A percentile compares a stretch with the other conserved stretches of the same genome.
These are phyloP conservation scores for Donacobius atricapilla DNA, from an alignment of 2,113 vertebrate species.

Conservation along the genomic window DNA sequence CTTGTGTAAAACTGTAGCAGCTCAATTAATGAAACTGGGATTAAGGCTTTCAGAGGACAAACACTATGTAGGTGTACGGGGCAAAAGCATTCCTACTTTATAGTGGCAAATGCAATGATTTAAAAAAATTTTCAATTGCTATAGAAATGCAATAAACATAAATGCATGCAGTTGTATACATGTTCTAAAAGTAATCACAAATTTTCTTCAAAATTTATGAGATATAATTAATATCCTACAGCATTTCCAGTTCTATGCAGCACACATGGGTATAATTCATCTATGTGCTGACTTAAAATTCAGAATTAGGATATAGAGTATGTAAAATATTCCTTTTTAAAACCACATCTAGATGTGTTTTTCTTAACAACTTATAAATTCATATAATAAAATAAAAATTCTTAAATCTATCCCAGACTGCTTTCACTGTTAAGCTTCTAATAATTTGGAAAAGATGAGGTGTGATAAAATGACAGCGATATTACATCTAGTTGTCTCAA, in stretches of 20 bases:
- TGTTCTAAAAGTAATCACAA: not conserved
- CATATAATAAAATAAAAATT: not conserved
- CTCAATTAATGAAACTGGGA: not conserved
- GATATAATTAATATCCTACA: not conserved
- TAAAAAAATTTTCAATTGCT: not conserved
- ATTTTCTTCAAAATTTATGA: not conserved
- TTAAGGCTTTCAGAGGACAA: not conserved
- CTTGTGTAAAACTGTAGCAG: not conserved
- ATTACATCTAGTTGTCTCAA: not conserved
- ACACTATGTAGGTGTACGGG: no score
- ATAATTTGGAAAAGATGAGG: not conserved
- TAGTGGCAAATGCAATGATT: not conserved
- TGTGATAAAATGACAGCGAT: fast-evolving
- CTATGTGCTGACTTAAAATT: not conserved
- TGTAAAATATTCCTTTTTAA: not conserved
- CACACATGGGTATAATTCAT: not conserved
- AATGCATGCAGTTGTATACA: not conserved
- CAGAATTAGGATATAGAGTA: not conserved
- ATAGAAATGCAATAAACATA: not conserved
- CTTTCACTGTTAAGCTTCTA: not conserved
- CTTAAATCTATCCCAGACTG: not conserved
- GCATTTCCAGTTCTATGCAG: not conserved
- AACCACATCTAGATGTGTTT: not conserved
- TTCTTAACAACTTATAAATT: not conserved
- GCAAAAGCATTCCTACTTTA: not conserved